These are phyloP conservation scores for Actinia equina DNA, from an alignment of 64 coral and sea anemone genomes.

Conservation along the genomic window DNA sequence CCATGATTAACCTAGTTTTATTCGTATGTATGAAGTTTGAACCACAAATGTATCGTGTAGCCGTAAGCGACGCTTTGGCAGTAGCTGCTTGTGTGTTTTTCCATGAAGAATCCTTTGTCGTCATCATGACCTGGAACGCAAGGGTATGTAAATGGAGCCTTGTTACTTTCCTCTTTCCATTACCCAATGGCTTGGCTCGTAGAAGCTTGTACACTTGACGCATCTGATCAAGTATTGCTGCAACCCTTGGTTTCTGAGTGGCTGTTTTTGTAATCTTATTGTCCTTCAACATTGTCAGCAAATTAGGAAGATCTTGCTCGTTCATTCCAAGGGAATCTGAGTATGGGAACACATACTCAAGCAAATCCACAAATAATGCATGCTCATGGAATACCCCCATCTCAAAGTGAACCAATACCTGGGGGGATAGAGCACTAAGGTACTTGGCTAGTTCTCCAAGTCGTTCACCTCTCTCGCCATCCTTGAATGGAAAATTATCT, in stretches of 20 bases:
- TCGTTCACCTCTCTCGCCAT: constrained; percentile 43
- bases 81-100: constrained; percentile 69
- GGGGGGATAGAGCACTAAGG: constrained; percentile 19
- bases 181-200: constrained; percentile 15
- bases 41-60: constrained; percentile 80
- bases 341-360: constrained; percentile 77
- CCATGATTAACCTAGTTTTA: constrained; percentile 91
- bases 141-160: constrained; percentile 87
- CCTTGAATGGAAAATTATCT: constrained; percentile 83
- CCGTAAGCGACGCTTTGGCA: constrained; percentile 81
- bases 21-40: constrained; percentile 66
- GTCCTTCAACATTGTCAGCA: constrained; percentile 59
- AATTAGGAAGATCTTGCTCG: constrained; percentile 89
- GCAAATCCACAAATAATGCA: constrained; percentile 63
- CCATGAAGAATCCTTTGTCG: constrained; percentile 64
- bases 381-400: constrained; percentile 85
- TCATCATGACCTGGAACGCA: constrained; percentile 86
- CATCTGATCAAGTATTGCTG: constrained; percentile 77
- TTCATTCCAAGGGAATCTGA: constrained; percentile 74
- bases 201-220: constrained; percentile 70
- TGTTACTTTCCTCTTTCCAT: constrained; percentile 53
- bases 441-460: constrained; percentile 61
- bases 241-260: constrained; percentile 82
- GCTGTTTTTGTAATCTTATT: constrained; percentile 75
- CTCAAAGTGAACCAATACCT: constrained; percentile 81